phyloP scores from a whole-genome alignment of 2,797 vertebrate species.

The Myotis vivesi region DNA sequence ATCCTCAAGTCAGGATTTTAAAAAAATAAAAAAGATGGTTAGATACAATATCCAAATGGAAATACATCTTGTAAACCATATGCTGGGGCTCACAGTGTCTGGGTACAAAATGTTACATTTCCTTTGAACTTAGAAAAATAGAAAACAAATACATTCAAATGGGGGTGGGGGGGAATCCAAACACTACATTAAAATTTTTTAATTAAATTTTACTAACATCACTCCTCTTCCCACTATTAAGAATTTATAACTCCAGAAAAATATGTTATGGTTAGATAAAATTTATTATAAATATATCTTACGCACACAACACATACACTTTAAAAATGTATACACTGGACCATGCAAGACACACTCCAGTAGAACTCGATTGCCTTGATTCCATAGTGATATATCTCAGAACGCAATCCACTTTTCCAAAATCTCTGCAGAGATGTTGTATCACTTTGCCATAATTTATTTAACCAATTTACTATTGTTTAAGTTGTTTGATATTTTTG shows the following conservation, averaged over 20 bases:
- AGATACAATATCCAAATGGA: not conserved
- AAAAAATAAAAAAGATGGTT: not conserved
- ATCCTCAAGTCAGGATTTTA: not conserved
- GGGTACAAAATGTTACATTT: constrained; percentile 24
- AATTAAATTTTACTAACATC: not conserved
- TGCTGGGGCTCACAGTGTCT: not conserved
- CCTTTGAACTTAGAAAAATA: constrained; percentile 26
- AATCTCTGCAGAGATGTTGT: not conserved
- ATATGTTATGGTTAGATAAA: not conserved
- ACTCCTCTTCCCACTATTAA: not conserved
- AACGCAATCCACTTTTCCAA: not conserved
- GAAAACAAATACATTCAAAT: not conserved
- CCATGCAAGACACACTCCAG: not conserved
- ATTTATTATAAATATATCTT: not conserved
- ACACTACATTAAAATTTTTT: not conserved
- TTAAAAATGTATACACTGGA: not conserved
- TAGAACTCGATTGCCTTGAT: not conserved
- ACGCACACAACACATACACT: not conserved
- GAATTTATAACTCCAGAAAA: not conserved
- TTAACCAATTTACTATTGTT: not conserved
- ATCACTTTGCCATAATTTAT: not conserved
- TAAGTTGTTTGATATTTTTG: not conserved
- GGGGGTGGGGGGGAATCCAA: not conserved
- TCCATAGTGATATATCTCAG: not conserved
- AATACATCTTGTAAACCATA: not conserved